phyloP scores from a whole-genome alignment of 2,888 invertebrate genomes.

The Calephelis perditalis region DNA sequence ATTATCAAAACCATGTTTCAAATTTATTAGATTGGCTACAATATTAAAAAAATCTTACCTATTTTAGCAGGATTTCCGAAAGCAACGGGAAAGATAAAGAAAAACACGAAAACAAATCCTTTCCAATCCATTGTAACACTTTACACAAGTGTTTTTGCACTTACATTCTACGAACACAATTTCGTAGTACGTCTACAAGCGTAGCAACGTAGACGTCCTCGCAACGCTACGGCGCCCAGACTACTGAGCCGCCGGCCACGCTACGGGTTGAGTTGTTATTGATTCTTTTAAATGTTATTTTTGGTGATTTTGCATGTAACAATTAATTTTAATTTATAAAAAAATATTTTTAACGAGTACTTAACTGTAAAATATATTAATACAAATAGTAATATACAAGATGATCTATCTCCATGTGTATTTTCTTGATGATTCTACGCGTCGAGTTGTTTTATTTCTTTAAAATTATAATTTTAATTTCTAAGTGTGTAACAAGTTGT shows the following conservation, averaged over 20 bases:
- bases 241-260: slow-evolving; percentile 48
- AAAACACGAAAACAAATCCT: slow-evolving; percentile 31
- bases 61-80: slow-evolving; percentile 68
- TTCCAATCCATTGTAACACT: slow-evolving; percentile 57
- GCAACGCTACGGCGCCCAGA: slow-evolving; percentile 55
- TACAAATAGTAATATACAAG: too few species aligned
- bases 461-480: too few species aligned
- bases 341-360: too few species aligned
- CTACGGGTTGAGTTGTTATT: slow-evolving; percentile 58
- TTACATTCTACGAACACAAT: slow-evolving; percentile 26
- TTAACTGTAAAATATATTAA: too few species aligned
- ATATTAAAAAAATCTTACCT: slow-evolving; percentile 51
- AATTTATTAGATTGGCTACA: slow-evolving; percentile 22
- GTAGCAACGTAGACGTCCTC: slow-evolving; percentile 40
- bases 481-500: too few species aligned
- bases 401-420: too few species aligned
- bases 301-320: slow-evolving; percentile 63
- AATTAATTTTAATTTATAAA: slow-evolving; percentile 22
- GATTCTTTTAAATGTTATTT: slow-evolving; percentile 77
- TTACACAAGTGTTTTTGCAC: slow-evolving; percentile 22
- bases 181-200: slow-evolving; percentile 35
- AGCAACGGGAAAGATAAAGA: slow-evolving; percentile 43
- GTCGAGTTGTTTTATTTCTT: too few species aligned
- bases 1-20: too few species aligned
- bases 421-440: too few species aligned